phyloP scores from a whole-genome alignment of 1,140 invertebrate species.

The Panagrolaimus sp. region DNA sequence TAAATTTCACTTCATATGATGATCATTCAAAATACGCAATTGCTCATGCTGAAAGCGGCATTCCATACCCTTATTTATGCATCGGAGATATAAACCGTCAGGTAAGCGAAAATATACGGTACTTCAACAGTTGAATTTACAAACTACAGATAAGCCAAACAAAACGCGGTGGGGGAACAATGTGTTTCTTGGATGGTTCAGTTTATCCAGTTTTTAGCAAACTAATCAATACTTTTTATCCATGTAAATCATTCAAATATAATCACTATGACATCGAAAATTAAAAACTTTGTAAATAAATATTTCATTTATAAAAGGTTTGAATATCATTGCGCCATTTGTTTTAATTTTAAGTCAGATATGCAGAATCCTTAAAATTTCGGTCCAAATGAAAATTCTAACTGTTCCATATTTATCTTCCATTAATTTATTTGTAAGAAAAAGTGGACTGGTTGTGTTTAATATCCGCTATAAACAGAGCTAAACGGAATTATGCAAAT shows the following conservation, averaged over 20 bases:
- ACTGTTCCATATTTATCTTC: too few relatives aligned
- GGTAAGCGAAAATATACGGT: slow-evolving; percentile 11
- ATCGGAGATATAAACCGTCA: slow-evolving; percentile 38
- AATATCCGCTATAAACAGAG: too few relatives aligned
- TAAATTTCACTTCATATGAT: slow-evolving; percentile 26
- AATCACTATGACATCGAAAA: too few relatives aligned
- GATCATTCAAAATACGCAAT: slow-evolving; percentile 39
- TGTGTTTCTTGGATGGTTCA: slow-evolving; percentile 20
- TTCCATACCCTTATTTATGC: slow-evolving; percentile 26
- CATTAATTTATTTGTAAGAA: too few relatives aligned
- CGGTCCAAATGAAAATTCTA: too few relatives aligned
- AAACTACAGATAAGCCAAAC: slow-evolving; percentile 20
- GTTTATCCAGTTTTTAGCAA: slow-evolving; percentile 17
- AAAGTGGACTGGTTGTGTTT: too few relatives aligned
- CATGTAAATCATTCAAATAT: not conserved
- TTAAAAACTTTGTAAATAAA: too few relatives aligned
- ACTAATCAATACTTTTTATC: slow-evolving; percentile 14
- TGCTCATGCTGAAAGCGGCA: slow-evolving; percentile 13
- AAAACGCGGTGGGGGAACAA: slow-evolving; percentile 24
- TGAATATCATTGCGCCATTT: too few relatives aligned
- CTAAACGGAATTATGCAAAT: too few relatives aligned
- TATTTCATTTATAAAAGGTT: too few relatives aligned
- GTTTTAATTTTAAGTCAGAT: too few relatives aligned
- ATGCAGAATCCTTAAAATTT: too few relatives aligned
- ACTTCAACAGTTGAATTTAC: not conserved